phyloP scores from a whole-genome alignment of 2,888 invertebrate genomes.

The Germaria angustata region DNA sequence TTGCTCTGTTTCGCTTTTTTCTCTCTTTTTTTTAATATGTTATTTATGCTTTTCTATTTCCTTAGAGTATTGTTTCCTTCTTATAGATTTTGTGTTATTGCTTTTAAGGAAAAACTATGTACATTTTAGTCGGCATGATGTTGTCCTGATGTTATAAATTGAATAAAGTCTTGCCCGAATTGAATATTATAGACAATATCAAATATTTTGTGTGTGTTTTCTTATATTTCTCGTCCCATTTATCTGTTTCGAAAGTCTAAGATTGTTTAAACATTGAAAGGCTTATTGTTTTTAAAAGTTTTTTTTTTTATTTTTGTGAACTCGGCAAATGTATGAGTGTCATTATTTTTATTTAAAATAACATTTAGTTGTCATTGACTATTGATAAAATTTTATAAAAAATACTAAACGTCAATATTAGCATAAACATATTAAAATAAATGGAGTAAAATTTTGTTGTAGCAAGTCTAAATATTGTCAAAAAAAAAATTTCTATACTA shows the following conservation, averaged over 20 bases:
- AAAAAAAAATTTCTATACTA: no score
- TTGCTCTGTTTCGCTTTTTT: slow-evolving; percentile 1
- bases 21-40: background rate
- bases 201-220: no score
- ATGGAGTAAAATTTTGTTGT: background rate
- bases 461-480: no score
- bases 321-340: background rate
- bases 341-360: slow-evolving; percentile 39
- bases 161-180: slow-evolving; percentile 41
- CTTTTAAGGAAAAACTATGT: background rate
- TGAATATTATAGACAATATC: slow-evolving; percentile 24
- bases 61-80: slow-evolving; percentile 41
- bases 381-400: slow-evolving; percentile 12
- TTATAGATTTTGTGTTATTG: slow-evolving; percentile 22
- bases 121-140: slow-evolving; percentile 40
- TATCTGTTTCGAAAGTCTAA: no score
- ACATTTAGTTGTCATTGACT: slow-evolving; percentile 41
- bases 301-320: background rate
- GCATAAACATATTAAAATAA: slow-evolving; percentile 17
- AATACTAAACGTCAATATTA: background rate
- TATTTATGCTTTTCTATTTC: slow-evolving; percentile 37
- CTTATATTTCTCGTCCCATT: no score
- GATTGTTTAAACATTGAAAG: no score
- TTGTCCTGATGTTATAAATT: slow-evolving; percentile 40
- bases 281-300: background rate